Evolutionary conservation across 2,888 invertebrate genomes (phyloP), one percentile per base, ranked within the genome.

Genomic region (Odontothrips loti): DNA sequence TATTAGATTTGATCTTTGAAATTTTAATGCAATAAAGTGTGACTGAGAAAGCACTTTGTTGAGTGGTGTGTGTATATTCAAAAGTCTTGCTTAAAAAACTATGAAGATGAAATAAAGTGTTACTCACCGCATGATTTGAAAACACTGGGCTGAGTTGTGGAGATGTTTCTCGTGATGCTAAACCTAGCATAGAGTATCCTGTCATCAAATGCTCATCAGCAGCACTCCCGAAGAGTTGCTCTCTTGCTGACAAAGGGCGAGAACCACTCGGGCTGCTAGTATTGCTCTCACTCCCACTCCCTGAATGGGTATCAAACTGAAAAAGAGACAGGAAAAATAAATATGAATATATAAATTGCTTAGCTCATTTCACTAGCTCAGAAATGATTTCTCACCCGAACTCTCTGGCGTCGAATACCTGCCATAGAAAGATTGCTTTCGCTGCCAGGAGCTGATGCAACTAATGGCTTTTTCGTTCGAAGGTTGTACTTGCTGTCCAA

Each of bases 211-310:
- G 68, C 12, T 75, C 68, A 9, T 75, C 68, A 12, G 68, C 68
- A 23, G 68, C n/a, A 9, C 83, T 84, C 80, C 86, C 87, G 83
- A 86, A 87, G 80, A 86, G 85, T 82, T 86, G 86, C 83, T 87
- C 85, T 84, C 86, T 84, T 84, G 85, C 85, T 84, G 87, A 82
- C 85, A 84, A 79, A 47, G 84, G 82, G 27, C 84, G 84, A 79
- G 79, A 82, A 68, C 80, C 80, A 47, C 79, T 81, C 58, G 82
- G 82, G 68, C 83, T 83, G 47, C 81, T 81, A 48, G 81, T 82
- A 43, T 86, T 86, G 84, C 87, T 87, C 83, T 86, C 86, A 79
- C 68, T 75, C 27, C 68, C 68, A 27, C 68, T 75, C 23, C 68
- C 68, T 1, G 68, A 75, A 11, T 75, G 68, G 9, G 68, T 75